A percentile compares a stretch with the other conserved stretches of the same genome.
Conservation (phyloP, 2,797 vertebrate species). For the Poeciliopsis turneri region DNA sequence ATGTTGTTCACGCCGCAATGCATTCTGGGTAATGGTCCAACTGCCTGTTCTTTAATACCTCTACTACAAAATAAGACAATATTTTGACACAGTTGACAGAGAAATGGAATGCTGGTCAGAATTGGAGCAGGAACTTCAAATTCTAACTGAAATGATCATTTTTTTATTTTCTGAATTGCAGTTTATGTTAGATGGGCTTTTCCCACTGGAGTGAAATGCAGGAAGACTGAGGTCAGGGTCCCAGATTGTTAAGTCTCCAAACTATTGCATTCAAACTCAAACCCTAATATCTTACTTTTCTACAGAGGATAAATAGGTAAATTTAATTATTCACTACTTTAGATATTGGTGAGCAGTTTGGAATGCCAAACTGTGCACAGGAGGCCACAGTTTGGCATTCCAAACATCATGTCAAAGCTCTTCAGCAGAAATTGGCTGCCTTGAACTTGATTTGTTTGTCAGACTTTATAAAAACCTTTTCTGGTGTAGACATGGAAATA, state of each 20-base stretch:
- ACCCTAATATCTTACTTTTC: background rate
- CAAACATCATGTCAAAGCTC: background rate
- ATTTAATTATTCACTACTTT: background rate
- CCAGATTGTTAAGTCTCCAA: background rate
- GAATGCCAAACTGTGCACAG: background rate
- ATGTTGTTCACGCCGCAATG: too few species aligned
- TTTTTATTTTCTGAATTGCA: background rate
- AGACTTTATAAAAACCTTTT: background rate
- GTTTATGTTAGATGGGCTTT: background rate
- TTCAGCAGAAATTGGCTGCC: background rate
- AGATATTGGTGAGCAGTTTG: background rate
- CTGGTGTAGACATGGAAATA: background rate
- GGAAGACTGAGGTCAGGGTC: background rate
- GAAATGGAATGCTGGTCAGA: background rate
- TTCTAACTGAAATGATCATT: accelerated
- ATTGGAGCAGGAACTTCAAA: background rate
- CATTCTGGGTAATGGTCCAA: too few species aligned
- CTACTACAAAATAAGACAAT: background rate
- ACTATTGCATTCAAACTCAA: background rate
- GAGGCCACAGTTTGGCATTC: background rate
- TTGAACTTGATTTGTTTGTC: background rate
- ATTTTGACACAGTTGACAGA: background rate
- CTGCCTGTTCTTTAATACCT: too few species aligned
- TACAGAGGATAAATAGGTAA: background rate
- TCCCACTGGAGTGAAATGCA: background rate